Evolutionary conservation across 2,888 invertebrate genomes (phyloP).

Genomic region (Pycnomerus fuliginosus): DNA sequence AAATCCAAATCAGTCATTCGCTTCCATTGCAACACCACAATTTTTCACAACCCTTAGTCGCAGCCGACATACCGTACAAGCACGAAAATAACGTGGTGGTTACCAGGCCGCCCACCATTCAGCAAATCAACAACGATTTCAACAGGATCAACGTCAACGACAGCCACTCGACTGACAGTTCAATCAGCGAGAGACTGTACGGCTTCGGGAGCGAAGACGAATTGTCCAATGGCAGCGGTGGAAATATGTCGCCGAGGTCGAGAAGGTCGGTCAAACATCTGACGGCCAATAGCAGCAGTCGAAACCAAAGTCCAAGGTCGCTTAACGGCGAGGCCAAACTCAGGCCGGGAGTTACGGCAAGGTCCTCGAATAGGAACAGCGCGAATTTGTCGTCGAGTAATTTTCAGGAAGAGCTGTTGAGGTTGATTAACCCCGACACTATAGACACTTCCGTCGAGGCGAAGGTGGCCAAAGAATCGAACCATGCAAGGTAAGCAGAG

Average conservation of each 20-base stretch:
- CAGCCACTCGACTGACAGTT: constrained; percentile 58
- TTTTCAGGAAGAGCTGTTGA: constrained; percentile 78
- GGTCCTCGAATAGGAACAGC: constrained; percentile 60
- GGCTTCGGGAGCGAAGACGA: constrained; percentile 57
- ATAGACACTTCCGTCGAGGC: constrained; percentile 46
- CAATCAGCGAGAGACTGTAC: constrained; percentile 53
- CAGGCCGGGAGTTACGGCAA: constrained; percentile 54
- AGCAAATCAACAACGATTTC: constrained; percentile 39
- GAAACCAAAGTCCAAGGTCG: constrained; percentile 64
- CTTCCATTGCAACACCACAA: constrained; percentile 51
- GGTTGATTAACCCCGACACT: constrained; percentile 80
- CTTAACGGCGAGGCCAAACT: constrained; percentile 60
- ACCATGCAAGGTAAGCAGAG: constrained; percentile 37
- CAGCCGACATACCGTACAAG: constrained; percentile 47
- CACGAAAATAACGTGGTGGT: constrained; percentile 55
- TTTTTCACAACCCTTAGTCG: constrained; percentile 49
- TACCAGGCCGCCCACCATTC: constrained; percentile 44
- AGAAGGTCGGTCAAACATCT: constrained; percentile 55
- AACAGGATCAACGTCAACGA: constrained; percentile 49
- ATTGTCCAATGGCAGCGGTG: constrained; percentile 57
- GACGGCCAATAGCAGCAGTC: constrained; percentile 51
- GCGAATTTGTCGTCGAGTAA: constrained; percentile 63
- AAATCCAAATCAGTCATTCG: constrained; percentile 53
- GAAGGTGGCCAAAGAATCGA: constrained; percentile 34
- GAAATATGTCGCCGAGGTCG: constrained; percentile 57